phyloP scores from a whole-genome alignment of 2,888 invertebrate genomes.

The Cryptocheilus praepositus region DNA sequence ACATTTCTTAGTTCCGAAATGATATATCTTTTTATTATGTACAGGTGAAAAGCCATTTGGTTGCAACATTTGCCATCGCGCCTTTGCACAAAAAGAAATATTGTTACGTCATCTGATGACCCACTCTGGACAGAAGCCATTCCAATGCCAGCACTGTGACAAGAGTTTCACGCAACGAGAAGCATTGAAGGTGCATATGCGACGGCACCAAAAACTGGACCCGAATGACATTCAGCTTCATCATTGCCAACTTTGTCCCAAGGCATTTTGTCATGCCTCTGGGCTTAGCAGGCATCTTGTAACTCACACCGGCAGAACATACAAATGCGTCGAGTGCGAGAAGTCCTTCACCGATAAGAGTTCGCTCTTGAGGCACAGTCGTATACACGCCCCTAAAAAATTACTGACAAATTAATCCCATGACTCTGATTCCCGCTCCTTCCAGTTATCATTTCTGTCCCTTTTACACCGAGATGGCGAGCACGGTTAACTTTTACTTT shows the following conservation, averaged over 20 bases:
- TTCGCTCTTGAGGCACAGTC: conserved; percentile 81
- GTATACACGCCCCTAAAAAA: conserved; percentile 71
- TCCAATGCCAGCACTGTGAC: conserved; percentile 80
- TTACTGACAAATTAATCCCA: conserved; percentile 39
- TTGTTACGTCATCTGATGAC: conserved; percentile 73
- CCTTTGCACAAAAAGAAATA: conserved; percentile 86
- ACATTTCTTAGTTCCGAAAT: no score
- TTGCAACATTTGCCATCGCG: conserved; percentile 77
- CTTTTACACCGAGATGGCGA: no score
- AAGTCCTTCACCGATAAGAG: conserved; percentile 84
- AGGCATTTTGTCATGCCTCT: conserved; percentile 78
- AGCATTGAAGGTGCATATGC: conserved; percentile 80
- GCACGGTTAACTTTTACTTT: no score
- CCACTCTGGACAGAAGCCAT: conserved; percentile 79
- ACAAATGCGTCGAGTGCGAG: conserved; percentile 80
- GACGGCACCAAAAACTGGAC: conserved; percentile 78
- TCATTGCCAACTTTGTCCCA: conserved; percentile 81
- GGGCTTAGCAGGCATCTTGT: conserved; percentile 83
- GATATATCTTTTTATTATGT: conserved; percentile 13
- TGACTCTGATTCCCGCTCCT: no score
- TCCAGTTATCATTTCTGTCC: no score
- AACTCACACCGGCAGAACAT: conserved; percentile 81
- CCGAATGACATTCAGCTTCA: conserved; percentile 79
- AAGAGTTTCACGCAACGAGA: conserved; percentile 85
- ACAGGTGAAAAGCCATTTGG: conserved; percentile 73